Evolutionary conservation across 2,888 invertebrate genomes (phyloP), one percentile per base, ranked within the genome.

Genomic region (Caenorhabditis virilis): DNA sequence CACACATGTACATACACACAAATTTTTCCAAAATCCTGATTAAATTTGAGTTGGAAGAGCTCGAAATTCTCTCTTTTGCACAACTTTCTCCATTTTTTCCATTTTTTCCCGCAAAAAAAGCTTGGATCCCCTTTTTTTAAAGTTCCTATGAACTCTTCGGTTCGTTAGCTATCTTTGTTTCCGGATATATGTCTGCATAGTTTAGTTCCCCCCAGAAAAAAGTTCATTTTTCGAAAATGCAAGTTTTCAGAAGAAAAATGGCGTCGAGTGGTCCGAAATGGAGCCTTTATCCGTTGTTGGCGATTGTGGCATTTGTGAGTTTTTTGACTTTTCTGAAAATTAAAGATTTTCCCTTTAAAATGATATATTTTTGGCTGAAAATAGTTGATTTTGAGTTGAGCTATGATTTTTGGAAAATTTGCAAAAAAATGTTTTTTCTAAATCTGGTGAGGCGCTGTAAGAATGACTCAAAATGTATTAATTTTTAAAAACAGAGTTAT

Each of bases 211-310:
- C n/a, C n/a, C n/a, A n/a, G n/a, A n/a, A n/a, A n/a, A n/a, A n/a
- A n/a, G n/a, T n/a, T 38, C 20, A 20, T 38, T 38, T 38, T 18
- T 38, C 6, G 38, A 20, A 9, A 36, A 6, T n/a, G 15, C 13
- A 5, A 36, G 15, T 9, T 36, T n/a, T 18, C 16, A 18, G 20
- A 38, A 13, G 38, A 16, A 26, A n/a, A 43, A 71, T 69, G 67
- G 51, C 70, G 18, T 70, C 75, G 35, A 71, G 73, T n/a, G 79
- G 79, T 26, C 70, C 78, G 23, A 68, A 70, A 47, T 79, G 78
- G 77, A 71, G 73, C 39, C 65, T 78, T 39, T 79, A 79, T 50
- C 79, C 79, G 18, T 41, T 79, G 18, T 63, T 78, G n/a, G 78
- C 75, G 1, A 58, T 79, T 43, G 54, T 79, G 13, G 74, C 77